phyloP scores from a whole-genome alignment of 2,797 vertebrate genomes.

The Arctocebus calabarensis region DNA sequence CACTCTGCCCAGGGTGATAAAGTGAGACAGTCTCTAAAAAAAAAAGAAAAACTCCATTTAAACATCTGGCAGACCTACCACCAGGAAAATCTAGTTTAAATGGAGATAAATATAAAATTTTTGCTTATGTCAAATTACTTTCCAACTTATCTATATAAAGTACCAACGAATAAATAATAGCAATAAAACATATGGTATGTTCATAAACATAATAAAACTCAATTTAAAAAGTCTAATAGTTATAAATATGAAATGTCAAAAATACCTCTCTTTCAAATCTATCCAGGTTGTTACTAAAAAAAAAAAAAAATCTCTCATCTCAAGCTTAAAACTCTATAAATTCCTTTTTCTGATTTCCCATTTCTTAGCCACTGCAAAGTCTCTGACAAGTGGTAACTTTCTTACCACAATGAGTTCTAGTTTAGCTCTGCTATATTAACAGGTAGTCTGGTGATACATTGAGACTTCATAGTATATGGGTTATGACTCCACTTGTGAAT shows the following conservation, averaged over 20 bases:
- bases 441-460: neutral
- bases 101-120: conserved; percentile 25
- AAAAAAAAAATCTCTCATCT: neutral
- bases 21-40: no score
- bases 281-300: neutral
- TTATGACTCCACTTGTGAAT: conserved; percentile 8
- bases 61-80: neutral
- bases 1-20: no score
- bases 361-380: neutral
- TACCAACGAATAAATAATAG: neutral
- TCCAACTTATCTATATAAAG: neutral
- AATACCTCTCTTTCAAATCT: no score
- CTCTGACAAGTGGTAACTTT: neutral
- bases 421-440: conserved; percentile 1
- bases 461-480: neutral
- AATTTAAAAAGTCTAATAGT: neutral
- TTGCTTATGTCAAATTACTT: conserved; percentile 28
- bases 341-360: neutral
- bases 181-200: neutral
- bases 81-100: conserved; percentile 35
- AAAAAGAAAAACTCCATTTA: neutral
- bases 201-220: conserved; percentile 5
- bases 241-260: conserved; percentile 12
- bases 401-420: neutral
- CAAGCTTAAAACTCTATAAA: neutral